Evolutionary conservation across 1,140 invertebrate species (phyloP).

Genomic region (Macrobrachium rosenbergii): DNA sequence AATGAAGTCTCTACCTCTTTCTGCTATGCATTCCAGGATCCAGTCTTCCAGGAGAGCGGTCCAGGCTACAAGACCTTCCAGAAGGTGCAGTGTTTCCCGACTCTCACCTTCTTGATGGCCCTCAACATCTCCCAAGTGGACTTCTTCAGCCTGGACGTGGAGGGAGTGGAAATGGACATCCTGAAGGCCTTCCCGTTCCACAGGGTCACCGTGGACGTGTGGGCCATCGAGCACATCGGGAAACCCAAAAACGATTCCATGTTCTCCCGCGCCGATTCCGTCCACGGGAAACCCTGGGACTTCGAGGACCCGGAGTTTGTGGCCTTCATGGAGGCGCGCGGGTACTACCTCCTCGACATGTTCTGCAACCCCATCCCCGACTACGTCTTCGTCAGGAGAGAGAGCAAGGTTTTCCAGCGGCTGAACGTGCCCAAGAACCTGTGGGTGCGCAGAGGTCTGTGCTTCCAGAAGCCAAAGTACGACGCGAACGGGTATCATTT

Average conservation of each 20-base stretch:
- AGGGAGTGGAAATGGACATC: conserved; percentile 55
- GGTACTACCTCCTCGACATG: conserved; percentile 63
- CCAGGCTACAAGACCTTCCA: conserved; percentile 53
- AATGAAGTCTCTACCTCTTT: too few relatives aligned
- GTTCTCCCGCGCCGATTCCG: background rate
- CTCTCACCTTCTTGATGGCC: conserved; percentile 47
- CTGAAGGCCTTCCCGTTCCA: conserved; percentile 57
- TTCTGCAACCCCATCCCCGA: conserved; percentile 57
- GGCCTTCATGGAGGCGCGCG: conserved; percentile 60
- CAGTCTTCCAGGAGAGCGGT: background rate
- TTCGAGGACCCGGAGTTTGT: conserved; percentile 56
- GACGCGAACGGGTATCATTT: background rate
- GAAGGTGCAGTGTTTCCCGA: conserved; percentile 55
- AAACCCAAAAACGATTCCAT: background rate
- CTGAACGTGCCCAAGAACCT: conserved; percentile 42
- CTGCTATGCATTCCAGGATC: background rate
- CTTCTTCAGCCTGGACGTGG: conserved; percentile 65
- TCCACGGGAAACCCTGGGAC: background rate
- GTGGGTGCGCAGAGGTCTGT: conserved; percentile 35
- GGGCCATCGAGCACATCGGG: conserved; percentile 58
- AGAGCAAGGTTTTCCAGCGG: conserved; percentile 37
- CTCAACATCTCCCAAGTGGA: conserved; percentile 59
- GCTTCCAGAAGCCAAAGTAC: conserved; percentile 20
- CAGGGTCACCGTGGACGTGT: conserved; percentile 58
- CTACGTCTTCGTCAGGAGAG: conserved; percentile 62